These are phyloP conservation scores for Cavia aperea DNA, from an alignment of 2,113 vertebrate species.

Conservation along the genomic window DNA sequence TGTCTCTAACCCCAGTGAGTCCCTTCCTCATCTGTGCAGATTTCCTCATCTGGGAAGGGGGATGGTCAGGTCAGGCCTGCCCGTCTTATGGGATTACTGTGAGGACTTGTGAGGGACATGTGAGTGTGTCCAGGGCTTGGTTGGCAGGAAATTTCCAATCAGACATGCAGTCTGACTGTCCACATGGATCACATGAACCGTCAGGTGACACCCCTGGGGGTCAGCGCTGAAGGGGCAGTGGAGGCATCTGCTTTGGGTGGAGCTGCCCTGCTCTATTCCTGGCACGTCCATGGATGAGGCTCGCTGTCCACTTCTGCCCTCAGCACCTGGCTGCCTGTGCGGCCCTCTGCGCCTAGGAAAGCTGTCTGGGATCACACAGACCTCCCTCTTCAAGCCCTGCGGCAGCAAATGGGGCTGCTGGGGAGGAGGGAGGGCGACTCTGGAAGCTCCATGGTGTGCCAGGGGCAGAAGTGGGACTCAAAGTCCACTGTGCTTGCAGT, in stretches of 20 bases:
- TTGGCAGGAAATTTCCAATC: not conserved
- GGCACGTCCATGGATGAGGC: rapidly evolving
- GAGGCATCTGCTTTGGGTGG: not conserved
- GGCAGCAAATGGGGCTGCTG: not conserved
- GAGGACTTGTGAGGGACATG: rapidly evolving
- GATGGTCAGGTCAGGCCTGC: not conserved
- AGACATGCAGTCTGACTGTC: rapidly evolving
- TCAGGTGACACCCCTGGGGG: not conserved
- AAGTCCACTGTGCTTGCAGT: not conserved
- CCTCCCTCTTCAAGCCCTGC: not conserved
- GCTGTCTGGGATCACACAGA: not conserved
- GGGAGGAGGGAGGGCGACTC: not conserved
- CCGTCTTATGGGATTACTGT: not conserved
- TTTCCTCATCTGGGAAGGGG: not conserved
- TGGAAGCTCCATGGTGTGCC: not conserved
- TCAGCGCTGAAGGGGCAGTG: not conserved
- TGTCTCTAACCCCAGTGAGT: not conserved
- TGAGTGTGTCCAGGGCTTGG: too few species aligned
- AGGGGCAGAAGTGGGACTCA: not conserved
- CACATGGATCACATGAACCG: not conserved
- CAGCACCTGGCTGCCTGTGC: rapidly evolving
- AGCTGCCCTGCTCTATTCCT: not conserved
- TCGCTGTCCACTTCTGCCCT: not conserved
- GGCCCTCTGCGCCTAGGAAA: not conserved
- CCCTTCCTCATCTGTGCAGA: not conserved